Percentiles rank a stretch among this genome's conserved stretches.
These are phyloP conservation scores for Gisinianus flammeolus DNA, from an alignment of 2,888 invertebrate genomes.

Conservation along the genomic window DNA sequence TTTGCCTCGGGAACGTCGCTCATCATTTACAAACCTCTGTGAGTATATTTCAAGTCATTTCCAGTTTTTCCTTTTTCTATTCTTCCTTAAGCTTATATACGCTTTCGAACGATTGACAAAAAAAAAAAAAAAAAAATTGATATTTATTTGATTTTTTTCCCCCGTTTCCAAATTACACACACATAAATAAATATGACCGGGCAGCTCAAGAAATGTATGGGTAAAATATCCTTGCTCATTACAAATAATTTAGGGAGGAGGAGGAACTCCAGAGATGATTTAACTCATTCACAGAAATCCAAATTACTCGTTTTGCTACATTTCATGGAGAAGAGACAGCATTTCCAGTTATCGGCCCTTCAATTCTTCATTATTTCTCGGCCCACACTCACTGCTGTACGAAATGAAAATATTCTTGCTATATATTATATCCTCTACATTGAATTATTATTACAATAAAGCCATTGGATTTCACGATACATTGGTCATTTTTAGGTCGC, in stretches of 20 bases:
- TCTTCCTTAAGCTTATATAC: not conserved
- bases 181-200: not conserved
- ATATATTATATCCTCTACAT: no score
- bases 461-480: no score
- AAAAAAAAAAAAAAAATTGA: not conserved
- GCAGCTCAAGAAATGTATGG: not conserved
- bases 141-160: not conserved
- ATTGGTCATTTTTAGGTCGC: no score
- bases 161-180: not conserved
- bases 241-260: not conserved
- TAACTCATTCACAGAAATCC: no score
- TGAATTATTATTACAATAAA: no score
- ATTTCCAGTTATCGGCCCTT: conserved; percentile 1
- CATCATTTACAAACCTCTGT: not conserved
- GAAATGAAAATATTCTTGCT: no score
- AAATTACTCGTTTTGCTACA: not conserved
- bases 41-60: not conserved
- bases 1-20: not conserved
- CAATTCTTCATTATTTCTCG: not conserved
- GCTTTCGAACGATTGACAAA: no score
- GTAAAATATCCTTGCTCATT: not conserved
- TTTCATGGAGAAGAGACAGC: not conserved
- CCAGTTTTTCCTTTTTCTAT: not conserved
- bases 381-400: not conserved
- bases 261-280: no score